phyloP scores from a whole-genome alignment of 2,888 invertebrate genomes.

The Mesoligia furuncula region DNA sequence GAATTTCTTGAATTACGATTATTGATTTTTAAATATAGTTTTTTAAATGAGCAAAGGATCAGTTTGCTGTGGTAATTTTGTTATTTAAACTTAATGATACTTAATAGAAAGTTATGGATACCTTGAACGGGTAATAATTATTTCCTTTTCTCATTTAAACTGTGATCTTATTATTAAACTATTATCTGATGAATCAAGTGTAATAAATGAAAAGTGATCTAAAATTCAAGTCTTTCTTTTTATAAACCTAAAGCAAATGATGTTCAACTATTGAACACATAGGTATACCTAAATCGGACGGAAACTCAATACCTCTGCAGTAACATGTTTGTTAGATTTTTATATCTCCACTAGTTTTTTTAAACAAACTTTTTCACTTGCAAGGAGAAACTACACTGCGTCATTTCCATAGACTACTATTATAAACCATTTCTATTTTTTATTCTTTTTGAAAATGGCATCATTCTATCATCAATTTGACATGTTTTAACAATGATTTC shows the following conservation, averaged over 20 bases:
- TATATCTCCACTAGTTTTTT: too few species aligned
- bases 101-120: conserved; percentile 54
- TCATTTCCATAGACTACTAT: neutral
- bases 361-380: neutral
- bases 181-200: conserved; percentile 74
- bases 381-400: neutral
- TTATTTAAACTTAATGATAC: conserved; percentile 65
- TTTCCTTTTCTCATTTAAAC: conserved; percentile 84
- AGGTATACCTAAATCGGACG: neutral
- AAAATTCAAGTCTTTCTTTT: conserved; percentile 36
- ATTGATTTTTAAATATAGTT: conserved; percentile 57
- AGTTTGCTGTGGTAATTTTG: conserved; percentile 68
- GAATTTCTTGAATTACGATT: conserved; percentile 55
- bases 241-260: neutral
- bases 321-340: too few species aligned
- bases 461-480: conserved; percentile 35
- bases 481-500: conserved; percentile 23
- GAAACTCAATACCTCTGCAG: neutral
- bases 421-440: neutral
- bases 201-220: conserved; percentile 74
- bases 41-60: conserved; percentile 82
- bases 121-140: conserved; percentile 59
- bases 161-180: conserved; percentile 74
- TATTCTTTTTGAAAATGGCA: neutral
- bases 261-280: neutral